Evolutionary conservation across 2,113 vertebrate genomes (phyloP), one percentile per base, ranked within the genome.

Genomic region (Thunnus thynnus): DNA sequence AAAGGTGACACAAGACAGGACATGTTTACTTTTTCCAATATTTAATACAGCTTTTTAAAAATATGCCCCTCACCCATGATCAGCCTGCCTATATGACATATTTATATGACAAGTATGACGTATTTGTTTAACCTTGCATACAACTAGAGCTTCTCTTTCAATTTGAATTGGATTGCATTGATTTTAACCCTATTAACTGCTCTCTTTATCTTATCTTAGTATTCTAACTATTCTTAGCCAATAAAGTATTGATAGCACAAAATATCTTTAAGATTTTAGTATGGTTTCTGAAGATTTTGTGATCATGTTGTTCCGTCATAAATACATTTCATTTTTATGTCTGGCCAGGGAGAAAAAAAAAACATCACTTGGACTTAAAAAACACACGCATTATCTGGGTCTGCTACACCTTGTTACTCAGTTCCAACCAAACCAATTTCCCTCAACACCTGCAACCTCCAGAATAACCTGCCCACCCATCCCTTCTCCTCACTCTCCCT

Each of bases 371-470:
- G 16, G 62, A 64, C 46, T 32, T 25, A 22, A 18, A 3, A 70
- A 22, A 56, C 22, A 36, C 22, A 41, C 46, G 69, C 18, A 63
- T 62, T 69, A 47, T 61, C n/a, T 4, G 13, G 44, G 14, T 70
- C 32, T 41, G 63, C 51, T 41, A 18, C 72, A 78, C 27, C 32
- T 73, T 25, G 50, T 77, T 57, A 75, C 48, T n/a, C 62, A 11
- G 50, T 74, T 41, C 36, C 36, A 41, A 41, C 36, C 36, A 41
- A 41, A 12, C 25, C 51, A 60, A 47, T 66, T 73, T 44, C 32
- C 48, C 25, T 75, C 65, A 30, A 44, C 84, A 83, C 80, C 87
- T 77, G 83, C 61, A 76, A 47, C 55, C 77, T 70, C 17, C 70
- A 67, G 58, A 72, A 30, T 30, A 80, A 54, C 44, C 25, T 65